These are phyloP conservation scores for Dynastes tityus DNA, from an alignment of 2,888 invertebrate species.

Conservation along the genomic window DNA sequence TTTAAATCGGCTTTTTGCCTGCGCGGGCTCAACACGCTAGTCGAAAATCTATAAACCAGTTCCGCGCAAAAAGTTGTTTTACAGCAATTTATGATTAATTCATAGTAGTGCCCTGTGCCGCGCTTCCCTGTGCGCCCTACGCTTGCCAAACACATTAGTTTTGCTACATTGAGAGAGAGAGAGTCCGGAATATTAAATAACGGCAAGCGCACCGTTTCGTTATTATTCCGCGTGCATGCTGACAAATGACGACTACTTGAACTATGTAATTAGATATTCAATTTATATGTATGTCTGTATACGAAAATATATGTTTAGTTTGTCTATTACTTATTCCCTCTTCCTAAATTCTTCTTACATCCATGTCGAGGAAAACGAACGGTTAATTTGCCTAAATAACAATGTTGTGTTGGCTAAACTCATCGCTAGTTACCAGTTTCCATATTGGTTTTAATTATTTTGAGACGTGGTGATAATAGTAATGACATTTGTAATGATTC, in stretches of 20 bases:
- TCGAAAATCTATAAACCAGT: constrained; percentile 46
- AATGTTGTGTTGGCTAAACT: constrained; percentile 31
- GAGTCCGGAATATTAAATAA: constrained; percentile 37
- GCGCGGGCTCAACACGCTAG: constrained; percentile 11
- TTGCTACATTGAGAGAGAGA: constrained; percentile 25
- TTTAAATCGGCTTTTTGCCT: constrained; percentile 47
- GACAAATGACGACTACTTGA: constrained; percentile 51
- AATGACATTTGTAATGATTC: constrained; percentile 29
- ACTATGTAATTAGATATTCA: constrained; percentile 50
- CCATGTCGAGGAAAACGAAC: constrained; percentile 29
- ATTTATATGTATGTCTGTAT: constrained; percentile 33
- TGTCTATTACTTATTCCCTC: constrained; percentile 38
- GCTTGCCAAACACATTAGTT: constrained; percentile 35
- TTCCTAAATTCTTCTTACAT: constrained; percentile 12
- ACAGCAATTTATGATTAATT: constrained; percentile 49
- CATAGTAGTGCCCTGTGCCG: constrained; percentile 26
- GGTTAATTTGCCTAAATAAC: constrained; percentile 36
- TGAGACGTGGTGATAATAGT: constrained; percentile 25
- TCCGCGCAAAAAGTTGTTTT: constrained; percentile 45
- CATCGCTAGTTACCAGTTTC: constrained; percentile 22
- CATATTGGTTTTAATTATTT: constrained; percentile 42
- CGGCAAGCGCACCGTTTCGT: constrained; percentile 33
- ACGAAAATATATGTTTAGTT: constrained; percentile 35
- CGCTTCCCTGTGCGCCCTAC: constrained; percentile 10
- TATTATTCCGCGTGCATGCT: constrained; percentile 40